Percentiles rank a stretch among this genome's conserved stretches.
These are phyloP conservation scores for Silurus meridionalis DNA, from an alignment of 2,113 vertebrate genomes.

Conservation along the genomic window DNA sequence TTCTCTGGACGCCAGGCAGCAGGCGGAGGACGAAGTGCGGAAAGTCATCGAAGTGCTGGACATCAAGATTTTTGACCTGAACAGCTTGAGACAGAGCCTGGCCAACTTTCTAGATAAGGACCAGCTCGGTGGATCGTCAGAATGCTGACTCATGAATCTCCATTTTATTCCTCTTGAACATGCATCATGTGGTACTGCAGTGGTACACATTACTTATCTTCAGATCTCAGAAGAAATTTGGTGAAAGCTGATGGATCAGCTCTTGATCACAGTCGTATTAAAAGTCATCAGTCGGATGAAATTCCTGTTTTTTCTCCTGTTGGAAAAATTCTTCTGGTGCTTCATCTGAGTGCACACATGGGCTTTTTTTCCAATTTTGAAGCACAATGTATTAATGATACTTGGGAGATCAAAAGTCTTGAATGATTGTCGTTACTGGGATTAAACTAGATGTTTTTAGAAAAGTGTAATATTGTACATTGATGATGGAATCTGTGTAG, in stretches of 20 bases:
- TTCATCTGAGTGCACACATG: neutral
- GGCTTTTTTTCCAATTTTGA: neutral
- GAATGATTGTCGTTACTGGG: neutral
- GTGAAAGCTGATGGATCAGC: neutral
- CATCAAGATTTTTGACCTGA: constrained; percentile 87
- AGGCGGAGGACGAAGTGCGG: constrained; percentile 75
- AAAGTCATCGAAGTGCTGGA: constrained; percentile 83
- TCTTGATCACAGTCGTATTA: neutral
- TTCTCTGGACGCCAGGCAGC: constrained; percentile 72
- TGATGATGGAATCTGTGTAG: neutral
- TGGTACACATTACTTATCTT: neutral
- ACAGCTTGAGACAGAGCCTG: constrained; percentile 83
- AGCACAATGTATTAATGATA: constrained; percentile 6
- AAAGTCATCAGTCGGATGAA: neutral
- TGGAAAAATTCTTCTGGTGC: too few species aligned
- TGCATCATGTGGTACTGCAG: neutral
- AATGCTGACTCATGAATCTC: neutral
- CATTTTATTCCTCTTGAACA: neutral
- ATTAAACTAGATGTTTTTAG: neutral
- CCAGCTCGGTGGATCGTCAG: constrained; percentile 20
- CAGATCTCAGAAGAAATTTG: neutral
- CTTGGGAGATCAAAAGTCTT: neutral
- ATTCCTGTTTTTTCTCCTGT: neutral
- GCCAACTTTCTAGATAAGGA: constrained; percentile 83
- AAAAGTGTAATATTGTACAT: neutral